Evolutionary conservation across 2,113 vertebrate species (phyloP).

Genomic region (Sylvietta virens): DNA sequence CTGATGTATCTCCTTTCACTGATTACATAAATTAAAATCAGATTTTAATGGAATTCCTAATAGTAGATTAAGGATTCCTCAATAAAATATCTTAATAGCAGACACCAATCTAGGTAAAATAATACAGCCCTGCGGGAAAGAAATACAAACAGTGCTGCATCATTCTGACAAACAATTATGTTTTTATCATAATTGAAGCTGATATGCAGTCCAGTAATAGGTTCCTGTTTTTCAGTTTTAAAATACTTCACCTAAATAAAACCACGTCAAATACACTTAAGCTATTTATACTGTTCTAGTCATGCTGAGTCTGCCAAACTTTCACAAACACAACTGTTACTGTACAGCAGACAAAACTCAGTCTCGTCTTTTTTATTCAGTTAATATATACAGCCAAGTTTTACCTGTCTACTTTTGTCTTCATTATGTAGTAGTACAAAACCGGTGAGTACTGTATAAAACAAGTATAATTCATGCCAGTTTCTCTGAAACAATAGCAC

Average conservation of each 20-base stretch:
- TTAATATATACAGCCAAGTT: neutral
- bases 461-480: neutral
- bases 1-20: neutral
- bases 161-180: neutral
- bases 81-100: neutral
- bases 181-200: conserved; percentile 14
- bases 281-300: neutral
- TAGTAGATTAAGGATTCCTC: neutral
- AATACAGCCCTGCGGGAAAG: neutral
- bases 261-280: neutral
- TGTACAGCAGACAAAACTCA: neutral
- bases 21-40: neutral
- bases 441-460: neutral
- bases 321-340: neutral
- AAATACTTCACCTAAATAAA: conserved; percentile 29
- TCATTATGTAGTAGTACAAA: neutral
- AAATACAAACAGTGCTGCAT: neutral
- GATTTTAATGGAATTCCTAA: neutral
- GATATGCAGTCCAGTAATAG: conserved; percentile 1
- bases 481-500: neutral
- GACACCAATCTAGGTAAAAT: neutral
- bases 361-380: neutral
- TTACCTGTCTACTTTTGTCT: neutral
- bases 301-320: neutral
- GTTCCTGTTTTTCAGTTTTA: conserved; percentile 35